Percentiles rank a stretch among this genome's conserved stretches.
phyloP scores from a whole-genome alignment of 2,888 invertebrate species.

The Pharmacophagus antenor region DNA sequence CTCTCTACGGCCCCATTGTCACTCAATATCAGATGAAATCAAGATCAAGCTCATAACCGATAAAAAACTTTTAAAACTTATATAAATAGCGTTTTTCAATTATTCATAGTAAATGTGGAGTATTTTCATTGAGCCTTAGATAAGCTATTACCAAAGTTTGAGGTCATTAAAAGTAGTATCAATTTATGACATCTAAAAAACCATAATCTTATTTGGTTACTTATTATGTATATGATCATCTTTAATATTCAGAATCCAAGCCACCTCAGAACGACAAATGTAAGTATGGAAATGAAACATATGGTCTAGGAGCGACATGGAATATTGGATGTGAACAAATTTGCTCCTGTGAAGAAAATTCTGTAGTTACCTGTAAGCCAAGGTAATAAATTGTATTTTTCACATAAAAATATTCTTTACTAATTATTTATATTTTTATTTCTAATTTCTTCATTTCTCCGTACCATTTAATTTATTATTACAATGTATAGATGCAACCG shows the following conservation, averaged over 20 bases:
- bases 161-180: too few species aligned
- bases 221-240: neutral
- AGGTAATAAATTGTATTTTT: constrained; percentile 60
- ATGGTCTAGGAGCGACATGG: constrained; percentile 86
- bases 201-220: neutral
- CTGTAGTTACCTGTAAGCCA: constrained; percentile 86
- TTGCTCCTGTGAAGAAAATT: constrained; percentile 88
- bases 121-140: too few species aligned
- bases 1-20: too few species aligned
- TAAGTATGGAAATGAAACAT: constrained; percentile 85
- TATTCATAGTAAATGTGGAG: too few species aligned
- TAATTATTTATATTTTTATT: too few species aligned
- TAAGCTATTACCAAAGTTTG: too few species aligned
- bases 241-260: constrained; percentile 48
- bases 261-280: constrained; percentile 63
- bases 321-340: constrained; percentile 90
- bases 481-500: constrained; percentile 79
- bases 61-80: too few species aligned
- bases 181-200: neutral
- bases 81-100: too few species aligned
- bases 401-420: neutral
- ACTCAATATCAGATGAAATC: too few species aligned
- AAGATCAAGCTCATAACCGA: too few species aligned
- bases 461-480: constrained; percentile 7
- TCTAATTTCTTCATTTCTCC: too few species aligned